Evolutionary conservation across 2,888 invertebrate genomes (phyloP).

Genomic region (Abrostola triplasia): DNA sequence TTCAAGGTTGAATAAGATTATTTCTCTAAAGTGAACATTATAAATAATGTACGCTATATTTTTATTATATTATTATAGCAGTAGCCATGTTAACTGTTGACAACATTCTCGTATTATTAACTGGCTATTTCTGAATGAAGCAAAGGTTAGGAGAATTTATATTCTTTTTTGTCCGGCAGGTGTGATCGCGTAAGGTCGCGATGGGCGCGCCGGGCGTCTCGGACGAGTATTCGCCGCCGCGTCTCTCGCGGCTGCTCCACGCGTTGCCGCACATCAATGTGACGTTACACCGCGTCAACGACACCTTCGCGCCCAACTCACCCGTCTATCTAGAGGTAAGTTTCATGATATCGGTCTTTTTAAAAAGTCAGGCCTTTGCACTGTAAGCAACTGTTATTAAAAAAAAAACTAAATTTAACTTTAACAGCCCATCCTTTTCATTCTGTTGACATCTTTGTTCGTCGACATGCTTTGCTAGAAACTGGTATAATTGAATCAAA

Average conservation of each 20-base stretch:
- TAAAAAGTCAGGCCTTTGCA: neutral
- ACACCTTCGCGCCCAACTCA: constrained; percentile 96
- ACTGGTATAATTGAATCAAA: no score
- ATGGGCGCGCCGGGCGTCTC: constrained; percentile 87
- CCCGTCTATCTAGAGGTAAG: constrained; percentile 94
- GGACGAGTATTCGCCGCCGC: constrained; percentile 94
- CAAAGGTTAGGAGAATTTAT: neutral
- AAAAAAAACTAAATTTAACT: no score
- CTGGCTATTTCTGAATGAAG: neutral
- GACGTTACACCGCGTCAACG: constrained; percentile 96
- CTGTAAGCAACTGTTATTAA: no score
- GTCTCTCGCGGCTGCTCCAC: constrained; percentile 95
- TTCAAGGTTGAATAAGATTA: no score
- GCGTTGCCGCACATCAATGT: constrained; percentile 97
- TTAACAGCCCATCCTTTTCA: no score
- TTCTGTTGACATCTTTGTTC: no score
- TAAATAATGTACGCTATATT: no score
- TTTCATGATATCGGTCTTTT: neutral
- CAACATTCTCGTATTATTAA: no score
- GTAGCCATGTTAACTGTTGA: no score
- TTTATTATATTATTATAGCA: no score
- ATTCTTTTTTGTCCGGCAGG: constrained; percentile 58
- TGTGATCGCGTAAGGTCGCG: constrained; percentile 72
- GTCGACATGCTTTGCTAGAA: no score
- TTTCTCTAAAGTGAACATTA: no score